Evolutionary conservation across 2,113 vertebrate species (phyloP).

Genomic region (Pollimyrus isidori): DNA sequence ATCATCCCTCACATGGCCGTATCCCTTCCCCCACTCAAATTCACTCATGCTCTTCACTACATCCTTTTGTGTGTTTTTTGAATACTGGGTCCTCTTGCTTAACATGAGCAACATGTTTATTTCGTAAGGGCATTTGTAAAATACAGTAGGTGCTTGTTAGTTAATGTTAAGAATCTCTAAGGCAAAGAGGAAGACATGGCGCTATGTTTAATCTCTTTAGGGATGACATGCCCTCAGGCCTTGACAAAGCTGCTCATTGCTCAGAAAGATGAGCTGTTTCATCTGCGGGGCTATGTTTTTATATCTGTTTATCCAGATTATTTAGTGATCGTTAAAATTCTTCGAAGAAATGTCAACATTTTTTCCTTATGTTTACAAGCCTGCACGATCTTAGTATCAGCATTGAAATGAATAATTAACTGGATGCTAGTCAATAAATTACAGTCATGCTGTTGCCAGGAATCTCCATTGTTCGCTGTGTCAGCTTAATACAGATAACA

Average conservation of each 20-base stretch:
- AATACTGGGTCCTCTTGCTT: neutral
- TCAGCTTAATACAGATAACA: neutral
- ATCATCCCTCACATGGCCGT: neutral
- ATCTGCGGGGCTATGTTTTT: neutral
- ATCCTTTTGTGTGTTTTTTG: neutral
- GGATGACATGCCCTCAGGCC: neutral
- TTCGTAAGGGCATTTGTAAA: neutral
- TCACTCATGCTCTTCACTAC: neutral
- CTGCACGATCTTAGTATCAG: neutral
- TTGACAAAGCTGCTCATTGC: neutral
- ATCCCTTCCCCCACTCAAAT: neutral
- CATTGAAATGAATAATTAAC: neutral
- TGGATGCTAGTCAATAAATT: neutral
- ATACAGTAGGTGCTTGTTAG: neutral
- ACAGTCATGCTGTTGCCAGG: neutral
- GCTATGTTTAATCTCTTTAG: neutral
- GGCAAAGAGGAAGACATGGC: neutral
- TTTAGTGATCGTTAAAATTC: neutral
- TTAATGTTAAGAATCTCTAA: neutral
- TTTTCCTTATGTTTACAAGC: neutral
- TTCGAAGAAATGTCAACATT: neutral
- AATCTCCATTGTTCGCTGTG: neutral
- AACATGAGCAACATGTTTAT: neutral
- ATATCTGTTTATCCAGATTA: neutral
- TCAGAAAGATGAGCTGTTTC: neutral